Percentiles rank a stretch among this genome's conserved stretches.
phyloP scores from a whole-genome alignment of 1,140 invertebrate species.

The Musca vetustissima region DNA sequence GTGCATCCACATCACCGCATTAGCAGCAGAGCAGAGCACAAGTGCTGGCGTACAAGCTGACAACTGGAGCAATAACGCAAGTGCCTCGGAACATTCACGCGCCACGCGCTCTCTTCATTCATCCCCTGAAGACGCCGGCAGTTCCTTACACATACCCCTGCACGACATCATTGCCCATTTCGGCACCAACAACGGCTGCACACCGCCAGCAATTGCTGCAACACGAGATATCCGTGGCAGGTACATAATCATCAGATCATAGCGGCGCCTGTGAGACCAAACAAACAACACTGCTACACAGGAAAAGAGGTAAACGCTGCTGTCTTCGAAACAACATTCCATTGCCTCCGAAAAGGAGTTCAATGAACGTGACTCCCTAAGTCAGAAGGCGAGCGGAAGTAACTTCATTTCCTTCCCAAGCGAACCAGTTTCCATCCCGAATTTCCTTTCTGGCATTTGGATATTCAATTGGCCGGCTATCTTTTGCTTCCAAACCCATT shows the following conservation, averaged over 20 bases:
- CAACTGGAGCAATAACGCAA: no score
- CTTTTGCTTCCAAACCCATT: neutral
- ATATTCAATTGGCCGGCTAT: neutral
- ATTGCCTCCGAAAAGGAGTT: neutral
- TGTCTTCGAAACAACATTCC: neutral
- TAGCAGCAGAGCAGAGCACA: neutral
- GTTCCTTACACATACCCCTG: conserved; percentile 5
- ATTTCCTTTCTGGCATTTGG: neutral
- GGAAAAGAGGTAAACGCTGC: conserved; percentile 1
- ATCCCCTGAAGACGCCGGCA: neutral
- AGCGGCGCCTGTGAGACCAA: conserved; percentile 27
- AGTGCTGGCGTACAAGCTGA: no score
- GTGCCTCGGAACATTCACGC: neutral
- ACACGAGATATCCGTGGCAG: conserved; percentile 53
- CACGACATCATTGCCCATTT: neutral
- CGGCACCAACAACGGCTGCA: conserved; percentile 18
- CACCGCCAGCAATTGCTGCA: conserved; percentile 29
- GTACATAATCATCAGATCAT: conserved; percentile 34
- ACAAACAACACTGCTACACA: conserved; percentile 28
- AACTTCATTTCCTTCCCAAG: neutral
- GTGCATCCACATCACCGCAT: conserved; percentile 2
- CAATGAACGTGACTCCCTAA: conserved; percentile 8
- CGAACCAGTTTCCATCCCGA: neutral
- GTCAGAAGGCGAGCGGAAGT: neutral
- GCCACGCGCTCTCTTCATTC: neutral